Evolutionary conservation across 37 sponge, comb jelly and placozoan genomes (phyloP).

Genomic region (Aplysina aerophoba): DNA sequence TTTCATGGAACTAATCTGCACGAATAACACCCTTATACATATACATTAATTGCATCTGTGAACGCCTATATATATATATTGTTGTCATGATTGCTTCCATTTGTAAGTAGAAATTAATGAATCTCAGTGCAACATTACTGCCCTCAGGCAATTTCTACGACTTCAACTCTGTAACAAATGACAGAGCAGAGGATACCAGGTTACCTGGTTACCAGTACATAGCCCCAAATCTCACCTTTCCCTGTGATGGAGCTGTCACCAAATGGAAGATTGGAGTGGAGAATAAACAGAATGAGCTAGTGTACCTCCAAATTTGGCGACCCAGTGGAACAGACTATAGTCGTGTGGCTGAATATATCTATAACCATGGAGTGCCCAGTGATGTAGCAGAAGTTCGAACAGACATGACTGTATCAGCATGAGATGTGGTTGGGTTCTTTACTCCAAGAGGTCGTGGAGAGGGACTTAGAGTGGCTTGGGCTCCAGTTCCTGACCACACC

Average conservation of each 20-base stretch:
- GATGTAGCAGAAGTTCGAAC: background rate
- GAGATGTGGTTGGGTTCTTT: constrained; percentile 21
- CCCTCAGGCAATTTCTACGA: background rate
- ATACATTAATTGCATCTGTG: too few relatives aligned
- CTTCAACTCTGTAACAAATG: background rate
- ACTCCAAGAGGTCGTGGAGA: constrained; percentile 2
- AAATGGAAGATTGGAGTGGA: constrained; percentile 23
- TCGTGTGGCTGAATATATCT: background rate
- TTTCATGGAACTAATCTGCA: too few relatives aligned
- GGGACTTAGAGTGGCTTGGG: constrained; percentile 9
- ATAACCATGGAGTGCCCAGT: background rate
- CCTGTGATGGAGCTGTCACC: background rate
- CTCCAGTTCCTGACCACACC: background rate
- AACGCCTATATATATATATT: too few relatives aligned
- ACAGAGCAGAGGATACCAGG: too few relatives aligned
- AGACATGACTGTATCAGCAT: background rate
- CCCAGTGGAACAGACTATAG: background rate
- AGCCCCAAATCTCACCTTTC: background rate
- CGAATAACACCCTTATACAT: too few relatives aligned
- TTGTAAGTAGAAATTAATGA: too few relatives aligned
- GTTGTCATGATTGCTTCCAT: too few relatives aligned
- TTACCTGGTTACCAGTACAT: constrained; percentile 27
- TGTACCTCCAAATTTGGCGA: constrained; percentile 26
- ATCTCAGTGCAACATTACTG: too few relatives aligned
- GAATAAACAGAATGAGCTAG: background rate